Conservation (phyloP, 2,797 vertebrate genomes). For the Neosilurus hyrtlii region DNA sequence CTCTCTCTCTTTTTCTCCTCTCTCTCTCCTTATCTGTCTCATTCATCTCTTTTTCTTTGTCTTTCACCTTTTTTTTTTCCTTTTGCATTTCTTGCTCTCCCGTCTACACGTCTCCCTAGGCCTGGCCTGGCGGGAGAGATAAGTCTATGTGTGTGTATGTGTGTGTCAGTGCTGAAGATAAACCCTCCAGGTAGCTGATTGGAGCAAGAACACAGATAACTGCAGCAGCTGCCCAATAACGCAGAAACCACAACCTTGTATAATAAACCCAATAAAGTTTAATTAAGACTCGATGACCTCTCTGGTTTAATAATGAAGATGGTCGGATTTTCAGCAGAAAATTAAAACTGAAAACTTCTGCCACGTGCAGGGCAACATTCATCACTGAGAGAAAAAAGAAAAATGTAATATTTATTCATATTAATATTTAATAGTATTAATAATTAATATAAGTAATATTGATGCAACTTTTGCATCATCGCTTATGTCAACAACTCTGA, state of each 20-base stretch:
- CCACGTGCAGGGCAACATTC: slow-evolving; percentile 50
- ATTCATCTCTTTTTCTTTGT: slow-evolving; percentile 23
- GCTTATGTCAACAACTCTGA: background rate
- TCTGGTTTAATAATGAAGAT: slow-evolving; percentile 67
- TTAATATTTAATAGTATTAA: no score
- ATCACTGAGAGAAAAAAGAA: slow-evolving; percentile 47
- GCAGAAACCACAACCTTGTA: slow-evolving; percentile 63
- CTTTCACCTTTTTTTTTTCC: slow-evolving; percentile 8
- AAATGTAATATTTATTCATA: no score
- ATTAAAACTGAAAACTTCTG: slow-evolving; percentile 63
- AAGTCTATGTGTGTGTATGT: slow-evolving; percentile 8
- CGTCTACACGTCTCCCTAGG: slow-evolving; percentile 10
- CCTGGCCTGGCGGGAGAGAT: slow-evolving; percentile 34
- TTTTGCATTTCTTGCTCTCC: slow-evolving; percentile 14
- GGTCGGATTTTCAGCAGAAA: slow-evolving; percentile 61
- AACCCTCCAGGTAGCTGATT: slow-evolving; percentile 50
- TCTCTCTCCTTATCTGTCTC: slow-evolving; percentile 14
- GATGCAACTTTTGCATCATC: background rate
- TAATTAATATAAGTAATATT: no score
- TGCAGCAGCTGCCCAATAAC: slow-evolving; percentile 54
- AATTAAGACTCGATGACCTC: slow-evolving; percentile 72
- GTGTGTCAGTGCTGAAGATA: slow-evolving; percentile 31
- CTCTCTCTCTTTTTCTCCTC: slow-evolving; percentile 12
- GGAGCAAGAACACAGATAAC: slow-evolving; percentile 50
- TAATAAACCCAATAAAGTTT: slow-evolving; percentile 72